Evolutionary conservation across 2,888 invertebrate genomes (phyloP).

Genomic region (Drosophila setosimentum): DNA sequence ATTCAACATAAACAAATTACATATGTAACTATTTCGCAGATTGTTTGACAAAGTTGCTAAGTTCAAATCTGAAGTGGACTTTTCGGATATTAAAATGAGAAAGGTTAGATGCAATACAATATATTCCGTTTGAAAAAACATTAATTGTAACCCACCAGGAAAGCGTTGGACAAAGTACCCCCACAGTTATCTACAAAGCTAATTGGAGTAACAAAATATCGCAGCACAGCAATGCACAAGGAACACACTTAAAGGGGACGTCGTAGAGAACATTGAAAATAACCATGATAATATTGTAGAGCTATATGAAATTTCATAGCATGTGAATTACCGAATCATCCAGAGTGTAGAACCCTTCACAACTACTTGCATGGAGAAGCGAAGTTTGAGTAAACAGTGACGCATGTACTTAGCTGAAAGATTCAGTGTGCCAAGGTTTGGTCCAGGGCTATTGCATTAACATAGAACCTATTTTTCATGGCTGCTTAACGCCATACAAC

Average conservation of each 20-base stretch:
- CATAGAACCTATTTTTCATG: neutral
- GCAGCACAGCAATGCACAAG: neutral
- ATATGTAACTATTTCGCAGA: neutral
- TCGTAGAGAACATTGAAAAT: neutral
- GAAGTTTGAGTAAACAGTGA: neutral
- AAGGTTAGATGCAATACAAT: neutral
- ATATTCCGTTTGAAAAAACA: neutral
- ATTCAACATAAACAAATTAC: neutral
- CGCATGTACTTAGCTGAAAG: neutral
- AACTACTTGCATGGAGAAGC: constrained; percentile 10
- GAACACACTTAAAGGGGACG: neutral
- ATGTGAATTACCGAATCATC: too few relatives aligned
- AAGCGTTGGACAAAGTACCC: neutral
- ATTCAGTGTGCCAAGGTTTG: neutral
- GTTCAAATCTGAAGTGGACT: neutral
- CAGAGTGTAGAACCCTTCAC: constrained; percentile 5
- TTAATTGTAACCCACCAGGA: neutral
- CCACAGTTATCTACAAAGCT: neutral
- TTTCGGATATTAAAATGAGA: neutral
- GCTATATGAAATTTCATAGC: too few relatives aligned
- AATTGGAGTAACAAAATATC: constrained; percentile 2
- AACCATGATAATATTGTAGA: too few relatives aligned
- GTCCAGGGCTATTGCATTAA: neutral
- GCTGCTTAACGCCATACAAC: neutral
- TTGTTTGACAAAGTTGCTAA: neutral